Base-by-base conservation (phyloP, 2,888 invertebrate genomes). In the Brenthis ino region DNA sequence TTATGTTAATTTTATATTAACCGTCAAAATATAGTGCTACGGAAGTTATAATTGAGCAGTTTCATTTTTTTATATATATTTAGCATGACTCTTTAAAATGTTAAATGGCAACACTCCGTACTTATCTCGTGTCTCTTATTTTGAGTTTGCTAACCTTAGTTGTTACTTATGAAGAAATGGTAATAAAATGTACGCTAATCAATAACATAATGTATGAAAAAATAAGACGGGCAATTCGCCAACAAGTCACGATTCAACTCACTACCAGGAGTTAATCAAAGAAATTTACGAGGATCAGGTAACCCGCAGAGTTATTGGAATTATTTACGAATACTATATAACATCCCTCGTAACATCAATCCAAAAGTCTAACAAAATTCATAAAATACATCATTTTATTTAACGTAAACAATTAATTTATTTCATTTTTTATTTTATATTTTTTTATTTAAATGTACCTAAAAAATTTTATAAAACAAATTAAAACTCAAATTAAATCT, bases 181-280 rank as follows among this genome's bases (percentile, higher is more conserved):
- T 48, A 51, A 65, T 53, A 65, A 65, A 53, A 58, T 65, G 43
- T 65, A 57, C 53, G 43, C 57, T 47, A 53, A 65, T 58, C 58
- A 60, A 48, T 53, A 58, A 28, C 24, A 28, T 53, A 51, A 53
- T 65, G 57, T 58, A 66, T 58, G 50, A 53, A 53, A 54, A 57
- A 54, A 58, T 28, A 28, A 56, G 53, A 16, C 51, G 8, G 2
- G 71, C 75, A 78, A 77, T 83, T 82, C 75, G 78, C 82, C 82
- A 75, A 82, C 84, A 85, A 79, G 83, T 86, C 86, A 86, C 86
- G 82, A 81, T 63, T 76, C 75, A 77, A 80, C 80, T 81, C 77
- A 76, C 81, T 84, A 80, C 79, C 79, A 80, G 80, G 84, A 85
- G 85, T 85, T 85, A 85, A 87, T 87, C 84, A 84, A 82, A 79